Evolutionary conservation across 2,797 vertebrate genomes (phyloP), one percentile per base, ranked within the genome.

Genomic region (Betta splendens): DNA sequence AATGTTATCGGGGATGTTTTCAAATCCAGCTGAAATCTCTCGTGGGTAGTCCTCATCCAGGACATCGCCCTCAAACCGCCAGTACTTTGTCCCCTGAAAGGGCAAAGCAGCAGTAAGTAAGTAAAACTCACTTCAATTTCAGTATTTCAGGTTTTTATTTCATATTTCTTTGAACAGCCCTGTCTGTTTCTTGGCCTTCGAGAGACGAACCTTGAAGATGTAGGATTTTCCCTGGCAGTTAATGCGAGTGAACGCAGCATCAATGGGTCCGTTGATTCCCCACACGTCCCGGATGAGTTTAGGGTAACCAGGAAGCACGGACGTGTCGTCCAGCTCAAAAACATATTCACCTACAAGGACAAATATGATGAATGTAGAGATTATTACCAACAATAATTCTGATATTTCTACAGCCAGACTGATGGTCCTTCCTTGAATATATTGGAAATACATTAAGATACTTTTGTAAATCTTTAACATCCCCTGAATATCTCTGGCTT

Each of bases 151-250:
- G n/a, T n/a, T n/a, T n/a, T n/a, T n/a, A n/a, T n/a, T n/a, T n/a
- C n/a, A n/a, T n/a, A n/a, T n/a, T n/a, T n/a, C n/a, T n/a, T n/a
- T n/a, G n/a, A 7, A 25, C 23, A 25, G 25, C 7, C 4, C 25
- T 7, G 7, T 25, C 26, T 28, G 15, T 18, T 42, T 9, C 2
- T 22, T 37, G 18, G 13, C 32, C 56, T 2, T 12, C 21, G 2
- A 47, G 5, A 43, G n/a, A 23, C 1, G n/a, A 43, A 98, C 98
- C 95, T 98, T 95, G 81, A 99, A 99, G 38, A 99, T 89, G 69
- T 98, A 99, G 29, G 93, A 93, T 83, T 98, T 98, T 32, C 96
- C 97, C 74, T 98, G 93, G 72, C 98, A 98, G 92, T 98, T 99
- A 83, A 97, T 91, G 35, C 97, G 95, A 5, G 96, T 99, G 83